Percentiles rank a stretch among this genome's conserved stretches.
Evolutionary conservation across 2,113 vertebrate genomes (phyloP).

Genomic region (Trematocara variabile): DNA sequence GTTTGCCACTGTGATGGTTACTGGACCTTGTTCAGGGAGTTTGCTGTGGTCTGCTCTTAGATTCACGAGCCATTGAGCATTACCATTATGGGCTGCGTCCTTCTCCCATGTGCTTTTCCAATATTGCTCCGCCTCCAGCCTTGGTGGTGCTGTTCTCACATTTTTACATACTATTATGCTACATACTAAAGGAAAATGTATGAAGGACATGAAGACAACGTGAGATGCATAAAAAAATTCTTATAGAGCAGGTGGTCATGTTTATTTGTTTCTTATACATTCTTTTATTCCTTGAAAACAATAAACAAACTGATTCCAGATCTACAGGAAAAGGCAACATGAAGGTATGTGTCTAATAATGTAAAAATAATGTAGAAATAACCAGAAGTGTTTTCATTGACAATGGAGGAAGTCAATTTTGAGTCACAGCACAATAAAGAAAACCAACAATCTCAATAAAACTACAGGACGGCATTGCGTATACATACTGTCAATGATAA

Average conservation of each 20-base stretch:
- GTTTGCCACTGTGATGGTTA: background rate
- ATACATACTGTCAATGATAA: background rate
- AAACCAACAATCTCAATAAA: background rate
- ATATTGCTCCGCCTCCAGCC: background rate
- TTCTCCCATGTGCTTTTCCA: background rate
- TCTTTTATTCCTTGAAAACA: background rate
- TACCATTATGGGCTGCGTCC: background rate
- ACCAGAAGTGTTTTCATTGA: background rate
- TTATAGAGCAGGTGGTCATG: background rate
- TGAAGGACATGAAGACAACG: background rate
- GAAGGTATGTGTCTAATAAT: background rate
- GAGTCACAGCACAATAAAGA: background rate
- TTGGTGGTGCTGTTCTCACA: background rate
- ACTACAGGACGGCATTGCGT: background rate
- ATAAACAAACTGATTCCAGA: constrained; percentile 40
- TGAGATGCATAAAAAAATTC: background rate
- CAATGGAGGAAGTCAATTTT: background rate
- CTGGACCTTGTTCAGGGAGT: background rate
- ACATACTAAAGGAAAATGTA: background rate
- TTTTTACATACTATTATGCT: background rate
- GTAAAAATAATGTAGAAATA: background rate
- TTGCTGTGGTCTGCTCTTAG: background rate
- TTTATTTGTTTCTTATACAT: constrained; percentile 8
- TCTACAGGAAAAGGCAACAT: constrained; percentile 1
- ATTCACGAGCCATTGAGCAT: background rate